These are phyloP conservation scores for Toxotes chatareus DNA, from an alignment of 2,113 vertebrate genomes.

Conservation along the genomic window DNA sequence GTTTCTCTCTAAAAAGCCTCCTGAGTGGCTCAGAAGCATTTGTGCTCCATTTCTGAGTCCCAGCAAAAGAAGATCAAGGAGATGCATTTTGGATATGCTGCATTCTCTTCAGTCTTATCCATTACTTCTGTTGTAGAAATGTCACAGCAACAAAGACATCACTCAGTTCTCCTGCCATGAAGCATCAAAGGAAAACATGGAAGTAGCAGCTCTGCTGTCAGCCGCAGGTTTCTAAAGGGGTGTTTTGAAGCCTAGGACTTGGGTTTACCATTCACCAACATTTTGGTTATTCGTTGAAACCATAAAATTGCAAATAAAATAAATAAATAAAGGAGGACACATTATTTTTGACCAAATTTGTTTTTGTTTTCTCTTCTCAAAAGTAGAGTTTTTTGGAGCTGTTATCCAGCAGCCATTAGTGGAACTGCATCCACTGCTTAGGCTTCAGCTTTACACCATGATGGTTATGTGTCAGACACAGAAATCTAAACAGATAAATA, in stretches of 20 bases:
- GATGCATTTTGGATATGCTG: no score
- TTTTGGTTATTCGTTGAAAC: no score
- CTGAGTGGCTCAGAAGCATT: neutral
- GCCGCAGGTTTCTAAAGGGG: neutral
- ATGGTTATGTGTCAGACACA: neutral
- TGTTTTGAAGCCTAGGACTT: neutral
- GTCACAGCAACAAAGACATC: neutral
- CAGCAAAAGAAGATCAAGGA: no score
- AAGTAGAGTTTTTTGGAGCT: no score
- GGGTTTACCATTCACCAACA: neutral
- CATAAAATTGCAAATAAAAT: no score
- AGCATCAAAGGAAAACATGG: neutral
- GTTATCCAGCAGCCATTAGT: neutral
- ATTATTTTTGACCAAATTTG: no score
- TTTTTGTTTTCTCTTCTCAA: no score
- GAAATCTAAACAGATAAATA: no score
- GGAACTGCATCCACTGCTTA: neutral
- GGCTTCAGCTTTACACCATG: neutral
- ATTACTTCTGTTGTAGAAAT: constrained; percentile 16
- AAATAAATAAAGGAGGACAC: no score
- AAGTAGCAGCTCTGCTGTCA: neutral
- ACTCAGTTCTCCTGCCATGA: neutral
- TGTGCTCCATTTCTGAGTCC: no score
- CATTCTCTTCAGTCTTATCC: constrained; percentile 8
- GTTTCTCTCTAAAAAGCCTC: constrained; percentile 29